Conservation (phyloP, 2,113 vertebrate species). For the Fulmarus glacialis region DNA sequence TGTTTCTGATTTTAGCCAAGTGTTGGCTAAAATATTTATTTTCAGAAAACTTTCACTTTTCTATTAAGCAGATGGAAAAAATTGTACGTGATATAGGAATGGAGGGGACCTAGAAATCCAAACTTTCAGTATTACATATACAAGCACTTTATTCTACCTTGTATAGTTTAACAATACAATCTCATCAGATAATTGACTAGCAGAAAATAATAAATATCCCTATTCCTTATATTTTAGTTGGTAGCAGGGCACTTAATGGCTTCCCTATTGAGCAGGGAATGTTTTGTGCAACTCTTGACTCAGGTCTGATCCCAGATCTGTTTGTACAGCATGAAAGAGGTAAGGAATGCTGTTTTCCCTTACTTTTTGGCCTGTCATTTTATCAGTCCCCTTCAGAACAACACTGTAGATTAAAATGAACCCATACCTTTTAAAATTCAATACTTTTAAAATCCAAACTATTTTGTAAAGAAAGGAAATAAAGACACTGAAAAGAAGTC, state of each 20-base stretch:
- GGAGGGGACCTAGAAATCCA: background rate
- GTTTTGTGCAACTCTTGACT: background rate
- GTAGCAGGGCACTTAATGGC: background rate
- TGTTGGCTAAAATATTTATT: background rate
- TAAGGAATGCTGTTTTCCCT: background rate
- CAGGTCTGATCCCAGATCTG: background rate
- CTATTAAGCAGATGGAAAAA: background rate
- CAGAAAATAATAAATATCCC: background rate
- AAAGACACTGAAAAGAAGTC: background rate
- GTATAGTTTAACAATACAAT: background rate
- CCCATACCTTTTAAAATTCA: background rate
- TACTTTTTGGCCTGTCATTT: background rate
- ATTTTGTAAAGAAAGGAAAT: background rate
- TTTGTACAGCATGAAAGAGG: background rate
- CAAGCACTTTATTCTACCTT: background rate
- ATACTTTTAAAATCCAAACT: background rate
- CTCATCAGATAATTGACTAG: background rate
- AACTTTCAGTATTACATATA: background rate
- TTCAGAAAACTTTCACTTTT: background rate
- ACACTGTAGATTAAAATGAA: background rate
- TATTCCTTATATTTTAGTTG: background rate
- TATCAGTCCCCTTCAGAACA: background rate
- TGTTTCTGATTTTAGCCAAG: background rate
- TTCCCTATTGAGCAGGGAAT: background rate
- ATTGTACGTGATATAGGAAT: background rate